Evolutionary conservation across 1,140 invertebrate genomes (phyloP), one percentile per base, ranked within the genome.

Genomic region (Akabosia matsudoensis): DNA sequence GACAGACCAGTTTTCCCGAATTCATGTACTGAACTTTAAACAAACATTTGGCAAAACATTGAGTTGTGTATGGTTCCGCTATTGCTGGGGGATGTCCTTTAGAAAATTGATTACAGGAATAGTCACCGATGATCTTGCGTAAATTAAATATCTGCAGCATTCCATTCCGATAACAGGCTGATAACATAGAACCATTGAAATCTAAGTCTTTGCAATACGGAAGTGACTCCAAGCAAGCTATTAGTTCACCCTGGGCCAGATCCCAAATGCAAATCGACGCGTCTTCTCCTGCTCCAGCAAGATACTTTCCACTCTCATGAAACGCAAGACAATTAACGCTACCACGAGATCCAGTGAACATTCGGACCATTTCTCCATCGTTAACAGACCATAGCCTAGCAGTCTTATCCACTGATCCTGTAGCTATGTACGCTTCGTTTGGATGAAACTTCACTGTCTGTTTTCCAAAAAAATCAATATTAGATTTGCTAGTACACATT

Each of bases 401-500:
- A 30, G 90, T 90, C 81, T 90, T 90, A 85, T 94, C 92, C 14
- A 89, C 86, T 24, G 92, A 92, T 18, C 91, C 92, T 0, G 91
- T 92, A 45, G 92, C 92, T 76, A 94, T 82, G 82, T 94, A 94
- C 79, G 89, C 88, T 75, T 90, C 89, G 84, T 93, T 94, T 0
- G 93, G 92, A 85, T 95, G 93, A 85, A 95, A 94, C 81, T 89
- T 89, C 28, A 93, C 87, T 82, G 91, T 89, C 90, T 91, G 71
- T 31, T 22, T 3, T 1, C 4, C 3, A 56, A 71, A 24, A 56
- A 56, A 56, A 13, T 7, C 18, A 45, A 18, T 10, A 56, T 45
- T 45, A 45, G 37, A 45, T 45, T 10, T 45, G 18, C n/a, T n/a
- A n/a, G n/a, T n/a, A 10, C 7, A 45, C 18, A 45, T 45, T 45